A percentile compares a stretch with the other conserved stretches of the same genome.
Conservation (phyloP, 2,797 vertebrate species). For the Kryptolebias ocellatus region DNA sequence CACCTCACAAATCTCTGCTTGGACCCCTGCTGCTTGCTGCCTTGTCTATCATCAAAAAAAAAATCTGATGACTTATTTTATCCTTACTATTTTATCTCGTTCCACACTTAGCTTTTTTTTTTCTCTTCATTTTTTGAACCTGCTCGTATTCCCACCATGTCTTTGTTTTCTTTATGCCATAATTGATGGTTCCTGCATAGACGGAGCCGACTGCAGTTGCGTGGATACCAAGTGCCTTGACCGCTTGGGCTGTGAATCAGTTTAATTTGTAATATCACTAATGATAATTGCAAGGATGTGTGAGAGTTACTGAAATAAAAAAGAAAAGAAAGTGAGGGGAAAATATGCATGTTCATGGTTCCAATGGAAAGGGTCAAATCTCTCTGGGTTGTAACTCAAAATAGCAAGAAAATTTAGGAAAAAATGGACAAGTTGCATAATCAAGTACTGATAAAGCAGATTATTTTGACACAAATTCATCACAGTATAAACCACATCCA, state of each 20-base stretch:
- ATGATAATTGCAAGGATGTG: constrained; percentile 20
- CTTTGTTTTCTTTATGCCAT: constrained; percentile 23
- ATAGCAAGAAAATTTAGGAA: no score
- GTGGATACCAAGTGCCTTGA: constrained; percentile 38
- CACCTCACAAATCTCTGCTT: constrained; percentile 8
- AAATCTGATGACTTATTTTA: neutral
- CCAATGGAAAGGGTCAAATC: neutral
- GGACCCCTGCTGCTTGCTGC: constrained; percentile 16
- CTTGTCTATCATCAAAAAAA: constrained; percentile 1
- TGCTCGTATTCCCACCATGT: constrained; percentile 1
- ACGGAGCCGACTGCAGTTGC: constrained; percentile 28
- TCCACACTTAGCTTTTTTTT: constrained; percentile 1
- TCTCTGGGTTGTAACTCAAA: no score
- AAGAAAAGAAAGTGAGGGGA: neutral
- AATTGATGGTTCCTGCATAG: constrained; percentile 33
- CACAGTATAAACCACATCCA: no score
- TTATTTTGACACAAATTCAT: no score
- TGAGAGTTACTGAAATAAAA: neutral
- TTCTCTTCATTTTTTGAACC: neutral
- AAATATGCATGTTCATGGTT: neutral
- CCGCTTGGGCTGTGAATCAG: constrained; percentile 20
- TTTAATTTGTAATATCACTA: constrained; percentile 21
- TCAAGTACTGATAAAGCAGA: no score
- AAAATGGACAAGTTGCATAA: no score
- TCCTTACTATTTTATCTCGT: neutral